Evolutionary conservation across 1,140 invertebrate species (phyloP), one percentile per base, ranked within the genome.

Genomic region (Palaemon carinicauda): DNA sequence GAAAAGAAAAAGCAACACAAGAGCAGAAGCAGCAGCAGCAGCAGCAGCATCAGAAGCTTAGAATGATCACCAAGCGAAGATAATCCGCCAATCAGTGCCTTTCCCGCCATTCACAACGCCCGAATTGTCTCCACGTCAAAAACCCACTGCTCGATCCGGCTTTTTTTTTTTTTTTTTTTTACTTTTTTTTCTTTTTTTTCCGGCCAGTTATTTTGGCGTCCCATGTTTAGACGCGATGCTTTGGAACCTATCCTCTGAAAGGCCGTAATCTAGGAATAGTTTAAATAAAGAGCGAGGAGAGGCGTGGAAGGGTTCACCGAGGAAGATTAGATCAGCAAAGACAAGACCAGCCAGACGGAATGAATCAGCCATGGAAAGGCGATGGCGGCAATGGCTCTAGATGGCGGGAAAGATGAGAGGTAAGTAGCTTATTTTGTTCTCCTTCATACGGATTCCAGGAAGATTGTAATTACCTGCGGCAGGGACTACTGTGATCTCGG

Each of bases 391-490:
- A 41, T 41, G 41, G 41, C 41, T 41, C 41, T 41, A 41, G 41
- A 41, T 41, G 41, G 41, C 41, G 41, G 41, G 41, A 27, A 65
- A 31, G 69, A 82, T 65, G n/a, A 52, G 50, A 29, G 9, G 27
- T 82, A 82, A 82, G 80, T 82, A 82, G 80, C 80, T 82, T 82
- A 82, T 82, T 82, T 82, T 82, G 80, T 82, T 82, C 80, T 54
- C 21, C 60, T 41, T 82, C 50, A 73, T 74, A 82, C 71, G 24
- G 41, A 50, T 71, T 65, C 69, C n/a, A 31, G 80, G 80, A 82
- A 82, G 74, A 82, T 74, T 74, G 80, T 82, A 82, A 82, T 82
- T 82, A 82, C 80, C 69, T 33, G 80, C 51, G 53, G 80, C 65
- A 82, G 31, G 41, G 41, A 33, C 78, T 80, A 31, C 78, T 60